These are phyloP conservation scores for Heliconius ethilla DNA, from an alignment of 2,888 invertebrate genomes.

Conservation along the genomic window DNA sequence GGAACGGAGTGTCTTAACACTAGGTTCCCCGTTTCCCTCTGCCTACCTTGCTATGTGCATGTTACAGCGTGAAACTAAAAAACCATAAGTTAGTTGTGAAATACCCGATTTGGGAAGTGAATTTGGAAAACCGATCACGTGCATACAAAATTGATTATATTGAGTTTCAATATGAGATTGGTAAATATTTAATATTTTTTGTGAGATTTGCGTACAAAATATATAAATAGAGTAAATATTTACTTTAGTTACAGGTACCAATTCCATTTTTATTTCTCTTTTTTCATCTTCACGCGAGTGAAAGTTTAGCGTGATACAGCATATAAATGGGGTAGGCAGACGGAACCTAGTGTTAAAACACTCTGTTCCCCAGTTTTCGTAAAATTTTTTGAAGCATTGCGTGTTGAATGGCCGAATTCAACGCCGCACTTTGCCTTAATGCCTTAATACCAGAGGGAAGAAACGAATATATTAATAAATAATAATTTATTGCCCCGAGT, in stretches of 20 bases:
- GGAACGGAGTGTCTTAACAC: background rate
- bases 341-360: too few species aligned
- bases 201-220: background rate
- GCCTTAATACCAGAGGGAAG: too few species aligned
- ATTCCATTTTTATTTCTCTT: too few species aligned
- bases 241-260: background rate
- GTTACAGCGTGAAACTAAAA: background rate
- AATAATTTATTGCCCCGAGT: background rate
- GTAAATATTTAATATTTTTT: background rate
- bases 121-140: background rate
- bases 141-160: slow-evolving; percentile 11
- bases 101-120: background rate
- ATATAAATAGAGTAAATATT: background rate
- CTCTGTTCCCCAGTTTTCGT: too few species aligned
- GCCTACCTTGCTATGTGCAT: too few species aligned
- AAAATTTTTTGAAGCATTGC: too few species aligned
- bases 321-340: too few species aligned
- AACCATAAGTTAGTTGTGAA: background rate
- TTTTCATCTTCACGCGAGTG: too few species aligned
- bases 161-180: background rate
- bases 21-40: background rate
- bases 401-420: too few species aligned
- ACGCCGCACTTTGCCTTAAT: too few species aligned
- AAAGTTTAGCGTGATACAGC: too few species aligned
- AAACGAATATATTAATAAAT: too few species aligned